Conservation (phyloP, 1,140 invertebrate species). For the Gryllus bimaculatus region DNA sequence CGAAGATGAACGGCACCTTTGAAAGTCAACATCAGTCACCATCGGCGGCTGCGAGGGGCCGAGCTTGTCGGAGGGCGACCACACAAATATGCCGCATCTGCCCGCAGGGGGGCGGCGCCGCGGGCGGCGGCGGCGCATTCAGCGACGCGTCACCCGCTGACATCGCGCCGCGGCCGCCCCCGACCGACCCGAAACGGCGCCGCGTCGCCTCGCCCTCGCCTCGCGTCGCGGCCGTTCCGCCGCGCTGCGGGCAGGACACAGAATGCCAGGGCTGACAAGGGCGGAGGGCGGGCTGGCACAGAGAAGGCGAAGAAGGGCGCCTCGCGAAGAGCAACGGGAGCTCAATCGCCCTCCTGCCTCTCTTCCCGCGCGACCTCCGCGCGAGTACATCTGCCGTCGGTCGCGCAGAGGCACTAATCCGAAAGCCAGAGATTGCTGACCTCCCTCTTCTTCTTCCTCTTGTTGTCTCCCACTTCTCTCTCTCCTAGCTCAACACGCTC, state of each 20-base stretch:
- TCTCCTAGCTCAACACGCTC: neutral
- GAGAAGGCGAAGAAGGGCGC: neutral
- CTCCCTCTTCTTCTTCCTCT: neutral
- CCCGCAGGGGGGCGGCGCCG: neutral
- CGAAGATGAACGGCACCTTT: too few species aligned
- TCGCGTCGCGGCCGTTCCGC: neutral
- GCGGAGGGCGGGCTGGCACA: too few species aligned
- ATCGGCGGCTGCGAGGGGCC: too few species aligned
- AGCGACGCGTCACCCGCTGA: neutral
- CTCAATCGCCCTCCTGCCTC: too few species aligned
- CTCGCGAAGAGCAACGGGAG: neutral
- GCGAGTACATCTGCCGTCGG: neutral
- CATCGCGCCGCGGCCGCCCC: neutral
- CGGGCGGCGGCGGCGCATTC: neutral
- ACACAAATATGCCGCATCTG: neutral
- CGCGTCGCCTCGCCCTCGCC: neutral
- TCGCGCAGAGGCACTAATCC: too few species aligned
- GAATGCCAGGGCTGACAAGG: neutral
- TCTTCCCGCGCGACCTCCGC: too few species aligned
- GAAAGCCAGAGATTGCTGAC: neutral
- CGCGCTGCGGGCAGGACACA: neutral
- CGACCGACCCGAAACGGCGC: neutral
- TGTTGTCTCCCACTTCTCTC: neutral
- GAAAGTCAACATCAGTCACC: too few species aligned
- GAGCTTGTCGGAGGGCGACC: too few species aligned